phyloP scores from a whole-genome alignment of 2,888 invertebrate genomes.

The Apodemia mormo region DNA sequence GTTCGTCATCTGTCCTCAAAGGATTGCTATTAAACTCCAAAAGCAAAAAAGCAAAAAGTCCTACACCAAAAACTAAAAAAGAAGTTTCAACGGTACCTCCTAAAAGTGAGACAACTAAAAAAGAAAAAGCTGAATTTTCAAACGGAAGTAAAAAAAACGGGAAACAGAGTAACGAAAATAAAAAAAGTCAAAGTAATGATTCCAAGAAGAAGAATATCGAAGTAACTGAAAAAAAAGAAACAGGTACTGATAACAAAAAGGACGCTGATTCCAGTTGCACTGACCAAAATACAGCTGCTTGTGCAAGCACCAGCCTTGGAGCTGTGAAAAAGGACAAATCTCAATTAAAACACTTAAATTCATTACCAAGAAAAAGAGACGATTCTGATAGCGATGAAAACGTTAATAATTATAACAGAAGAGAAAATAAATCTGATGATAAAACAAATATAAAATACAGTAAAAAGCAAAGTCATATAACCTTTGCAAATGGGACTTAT shows the following conservation, averaged over 20 bases:
- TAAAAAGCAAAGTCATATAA: neutral
- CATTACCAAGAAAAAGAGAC: neutral
- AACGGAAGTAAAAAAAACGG: neutral
- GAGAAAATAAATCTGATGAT: neutral
- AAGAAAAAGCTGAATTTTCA: neutral
- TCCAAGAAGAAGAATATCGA: neutral
- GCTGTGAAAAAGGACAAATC: neutral
- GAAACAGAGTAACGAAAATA: neutral
- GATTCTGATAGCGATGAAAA: neutral
- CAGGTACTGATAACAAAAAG: neutral
- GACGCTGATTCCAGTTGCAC: neutral
- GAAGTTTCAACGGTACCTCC: neutral
- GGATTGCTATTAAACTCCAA: neutral
- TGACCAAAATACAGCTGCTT: neutral
- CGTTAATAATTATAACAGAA: neutral
- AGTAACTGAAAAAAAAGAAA: neutral
- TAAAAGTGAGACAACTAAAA: neutral
- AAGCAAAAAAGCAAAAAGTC: neutral
- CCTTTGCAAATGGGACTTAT: neutral
- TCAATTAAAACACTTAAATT: neutral
- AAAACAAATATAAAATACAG: neutral
- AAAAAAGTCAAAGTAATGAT: neutral
- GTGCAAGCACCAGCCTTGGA: neutral
- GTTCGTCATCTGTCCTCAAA: neutral
- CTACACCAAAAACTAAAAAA: neutral